These are phyloP conservation scores for Glossosoma conforme DNA, from an alignment of 1,140 invertebrate genomes.

Conservation along the genomic window DNA sequence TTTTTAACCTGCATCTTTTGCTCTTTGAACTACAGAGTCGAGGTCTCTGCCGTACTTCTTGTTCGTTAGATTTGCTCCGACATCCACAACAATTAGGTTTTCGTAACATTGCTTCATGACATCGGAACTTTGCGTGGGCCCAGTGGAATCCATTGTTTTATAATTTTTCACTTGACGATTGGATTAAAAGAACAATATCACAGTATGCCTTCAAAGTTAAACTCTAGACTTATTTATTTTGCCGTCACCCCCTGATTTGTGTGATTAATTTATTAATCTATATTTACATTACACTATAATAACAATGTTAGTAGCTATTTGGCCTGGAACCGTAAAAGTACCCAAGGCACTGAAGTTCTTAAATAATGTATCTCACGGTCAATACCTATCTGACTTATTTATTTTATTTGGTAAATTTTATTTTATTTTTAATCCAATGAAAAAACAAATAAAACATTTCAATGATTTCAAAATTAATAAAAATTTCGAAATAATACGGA, in stretches of 20 bases:
- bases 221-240: constrained; percentile 1
- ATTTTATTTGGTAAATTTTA: no score
- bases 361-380: no score
- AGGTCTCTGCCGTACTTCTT: constrained; percentile 90
- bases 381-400: no score
- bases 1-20: constrained; percentile 89
- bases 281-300: constrained; percentile 22
- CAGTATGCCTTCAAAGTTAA: not conserved
- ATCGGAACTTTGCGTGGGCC: constrained; percentile 23
- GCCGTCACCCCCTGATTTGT: constrained; percentile 22
- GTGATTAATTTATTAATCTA: constrained; percentile 12
- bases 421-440: no score
- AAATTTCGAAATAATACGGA: no score
- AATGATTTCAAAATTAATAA: no score
- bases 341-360: no score
- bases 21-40: constrained; percentile 86
- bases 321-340: no score
- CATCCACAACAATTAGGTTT: constrained; percentile 88
- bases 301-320: no score
- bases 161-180: not conserved
- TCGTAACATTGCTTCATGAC: constrained; percentile 53
- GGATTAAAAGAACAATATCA: not conserved
- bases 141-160: constrained; percentile 17
- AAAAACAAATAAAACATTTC: no score
- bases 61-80: constrained; percentile 92